These are phyloP conservation scores for Sycophaga agraensis DNA, from an alignment of 1,140 invertebrate species.

Conservation along the genomic window DNA sequence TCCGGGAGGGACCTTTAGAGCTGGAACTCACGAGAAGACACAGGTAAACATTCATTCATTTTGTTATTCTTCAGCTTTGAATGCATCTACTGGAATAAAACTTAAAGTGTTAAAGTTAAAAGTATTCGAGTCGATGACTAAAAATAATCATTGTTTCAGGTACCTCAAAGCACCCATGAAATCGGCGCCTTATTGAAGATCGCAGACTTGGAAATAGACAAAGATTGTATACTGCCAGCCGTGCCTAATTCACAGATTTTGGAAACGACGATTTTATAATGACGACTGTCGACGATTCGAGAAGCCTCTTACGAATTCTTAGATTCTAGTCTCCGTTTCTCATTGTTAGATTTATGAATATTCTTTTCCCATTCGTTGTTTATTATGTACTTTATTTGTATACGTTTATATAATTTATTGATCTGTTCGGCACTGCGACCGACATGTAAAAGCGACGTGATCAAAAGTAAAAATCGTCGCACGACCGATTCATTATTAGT, in stretches of 20 bases:
- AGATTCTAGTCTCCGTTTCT: slow-evolving; percentile 31
- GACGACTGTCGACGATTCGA: slow-evolving; percentile 3
- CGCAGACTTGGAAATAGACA: not conserved
- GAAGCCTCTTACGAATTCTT: slow-evolving; percentile 18
- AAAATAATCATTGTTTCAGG: too few species aligned
- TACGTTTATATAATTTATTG: slow-evolving; percentile 28
- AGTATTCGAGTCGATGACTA: too few species aligned
- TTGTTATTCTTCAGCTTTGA: too few species aligned
- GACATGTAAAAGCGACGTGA: slow-evolving; percentile 2
- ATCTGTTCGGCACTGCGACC: not conserved
- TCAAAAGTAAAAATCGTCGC: not conserved
- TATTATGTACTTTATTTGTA: slow-evolving; percentile 21
- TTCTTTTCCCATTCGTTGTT: slow-evolving; percentile 13
- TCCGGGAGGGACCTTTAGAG: slow-evolving; percentile 72
- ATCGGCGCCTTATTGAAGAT: slow-evolving; percentile 46
- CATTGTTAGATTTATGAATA: slow-evolving; percentile 9
- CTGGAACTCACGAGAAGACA: slow-evolving; percentile 66
- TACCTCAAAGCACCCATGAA: slow-evolving; percentile 49
- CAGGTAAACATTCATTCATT: too few species aligned
- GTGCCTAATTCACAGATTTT: slow-evolving; percentile 17
- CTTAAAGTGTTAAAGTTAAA: too few species aligned
- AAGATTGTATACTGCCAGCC: slow-evolving; percentile 2
- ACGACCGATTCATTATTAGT: not conserved
- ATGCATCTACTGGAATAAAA: too few species aligned
- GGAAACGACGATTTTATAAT: not conserved